These are phyloP conservation scores for Coptodon rendalli DNA, from an alignment of 2,113 vertebrate genomes.

Conservation along the genomic window DNA sequence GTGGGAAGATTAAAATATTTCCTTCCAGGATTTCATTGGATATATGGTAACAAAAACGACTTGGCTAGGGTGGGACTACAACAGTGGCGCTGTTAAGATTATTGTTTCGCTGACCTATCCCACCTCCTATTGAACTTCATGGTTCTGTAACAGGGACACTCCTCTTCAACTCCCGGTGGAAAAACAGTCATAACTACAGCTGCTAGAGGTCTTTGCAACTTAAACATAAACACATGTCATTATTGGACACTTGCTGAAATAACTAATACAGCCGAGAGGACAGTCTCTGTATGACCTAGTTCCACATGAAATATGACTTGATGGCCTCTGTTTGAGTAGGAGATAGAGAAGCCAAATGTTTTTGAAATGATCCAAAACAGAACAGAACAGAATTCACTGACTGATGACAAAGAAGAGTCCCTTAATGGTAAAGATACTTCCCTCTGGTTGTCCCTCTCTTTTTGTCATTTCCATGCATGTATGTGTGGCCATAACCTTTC, in stretches of 20 bases:
- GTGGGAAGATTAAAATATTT: neutral
- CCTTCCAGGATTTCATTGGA: neutral
- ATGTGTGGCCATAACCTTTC: neutral
- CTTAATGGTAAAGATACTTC: neutral
- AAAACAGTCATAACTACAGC: neutral
- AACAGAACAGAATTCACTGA: neutral
- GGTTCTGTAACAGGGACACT: neutral
- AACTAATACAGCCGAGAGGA: neutral
- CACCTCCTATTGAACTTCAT: neutral
- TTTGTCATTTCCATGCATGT: neutral
- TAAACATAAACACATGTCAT: neutral
- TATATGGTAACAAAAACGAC: rapidly evolving
- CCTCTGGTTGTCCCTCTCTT: neutral
- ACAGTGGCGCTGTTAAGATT: rapidly evolving
- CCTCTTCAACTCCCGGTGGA: neutral
- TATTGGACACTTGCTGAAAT: neutral
- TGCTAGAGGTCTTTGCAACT: neutral
- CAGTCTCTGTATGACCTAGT: neutral
- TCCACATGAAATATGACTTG: neutral
- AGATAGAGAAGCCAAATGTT: neutral
- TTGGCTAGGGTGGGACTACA: neutral
- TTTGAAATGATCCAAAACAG: neutral
- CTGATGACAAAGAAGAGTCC: neutral
- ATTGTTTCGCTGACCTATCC: rapidly evolving
- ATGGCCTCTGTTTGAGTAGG: neutral